phyloP scores from a whole-genome alignment of 2,888 invertebrate species.

The Apamea crenata region DNA sequence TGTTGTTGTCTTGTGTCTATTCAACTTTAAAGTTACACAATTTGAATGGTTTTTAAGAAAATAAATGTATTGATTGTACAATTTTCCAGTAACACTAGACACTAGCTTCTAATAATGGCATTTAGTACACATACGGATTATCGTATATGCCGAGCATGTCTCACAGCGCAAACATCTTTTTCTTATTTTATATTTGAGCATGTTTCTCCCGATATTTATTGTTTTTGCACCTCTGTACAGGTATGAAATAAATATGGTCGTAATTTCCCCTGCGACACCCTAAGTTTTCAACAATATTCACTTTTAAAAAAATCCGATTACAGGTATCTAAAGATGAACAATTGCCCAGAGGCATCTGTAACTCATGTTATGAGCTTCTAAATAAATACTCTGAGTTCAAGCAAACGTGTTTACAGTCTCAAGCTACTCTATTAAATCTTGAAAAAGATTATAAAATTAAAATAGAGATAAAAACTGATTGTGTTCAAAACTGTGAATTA shows the following conservation, averaged over 20 bases:
- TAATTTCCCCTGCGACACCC: background rate
- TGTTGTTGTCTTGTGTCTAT: background rate
- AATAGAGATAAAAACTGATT: constrained; percentile 28
- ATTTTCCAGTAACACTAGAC: constrained; percentile 15
- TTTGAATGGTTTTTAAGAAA: background rate
- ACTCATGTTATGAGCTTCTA: constrained; percentile 79
- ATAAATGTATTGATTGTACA: background rate
- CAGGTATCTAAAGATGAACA: constrained; percentile 79
- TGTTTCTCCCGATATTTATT: constrained; percentile 80
- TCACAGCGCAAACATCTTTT: constrained; percentile 78
- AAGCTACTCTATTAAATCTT: constrained; percentile 74
- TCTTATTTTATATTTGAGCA: constrained; percentile 79
- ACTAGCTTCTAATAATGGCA: constrained; percentile 55
- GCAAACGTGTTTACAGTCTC: constrained; percentile 81
- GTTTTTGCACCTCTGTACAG: constrained; percentile 85
- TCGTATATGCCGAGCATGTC: constrained; percentile 83
- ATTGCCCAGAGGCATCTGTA: constrained; percentile 82
- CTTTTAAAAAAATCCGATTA: constrained; percentile 50
- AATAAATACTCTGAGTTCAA: constrained; percentile 82
- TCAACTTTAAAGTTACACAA: background rate
- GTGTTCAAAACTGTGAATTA: constrained; percentile 24
- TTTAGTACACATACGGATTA: constrained; percentile 65
- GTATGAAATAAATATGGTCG: constrained; percentile 66
- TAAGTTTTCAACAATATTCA: background rate
- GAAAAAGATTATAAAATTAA: constrained; percentile 67